phyloP scores from a whole-genome alignment of 1,140 invertebrate genomes.

The Drosophila virilis region DNA sequence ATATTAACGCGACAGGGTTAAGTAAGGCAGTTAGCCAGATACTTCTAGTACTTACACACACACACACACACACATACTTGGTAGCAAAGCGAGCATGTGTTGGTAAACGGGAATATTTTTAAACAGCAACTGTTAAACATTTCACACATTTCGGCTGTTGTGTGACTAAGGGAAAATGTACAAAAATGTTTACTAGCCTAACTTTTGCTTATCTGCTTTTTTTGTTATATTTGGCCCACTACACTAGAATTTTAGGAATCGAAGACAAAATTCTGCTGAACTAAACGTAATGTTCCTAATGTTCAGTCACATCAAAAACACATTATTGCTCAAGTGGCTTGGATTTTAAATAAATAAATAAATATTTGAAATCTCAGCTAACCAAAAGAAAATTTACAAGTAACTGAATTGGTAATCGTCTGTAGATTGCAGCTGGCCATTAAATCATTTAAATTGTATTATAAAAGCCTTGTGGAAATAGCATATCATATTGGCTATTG shows the following conservation, averaged over 20 bases:
- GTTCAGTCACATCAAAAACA: no score
- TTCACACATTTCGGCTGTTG: no score
- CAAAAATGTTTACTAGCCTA: no score
- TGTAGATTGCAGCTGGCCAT: background rate
- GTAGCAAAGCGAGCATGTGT: background rate
- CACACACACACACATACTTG: no score
- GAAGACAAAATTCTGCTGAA: no score
- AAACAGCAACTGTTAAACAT: background rate
- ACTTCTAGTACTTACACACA: background rate
- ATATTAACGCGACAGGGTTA: slow-evolving; percentile 19
- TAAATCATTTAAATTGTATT: slow-evolving; percentile 37
- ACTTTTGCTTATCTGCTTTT: no score
- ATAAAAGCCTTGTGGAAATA: background rate
- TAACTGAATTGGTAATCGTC: background rate
- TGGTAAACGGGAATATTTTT: background rate
- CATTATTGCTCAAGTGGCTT: background rate
- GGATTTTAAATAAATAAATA: background rate
- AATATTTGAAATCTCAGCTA: slow-evolving; percentile 26
- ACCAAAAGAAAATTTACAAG: slow-evolving; percentile 10
- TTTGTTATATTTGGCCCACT: no score
- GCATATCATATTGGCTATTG: background rate
- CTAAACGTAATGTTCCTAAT: no score
- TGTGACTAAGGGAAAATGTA: no score
- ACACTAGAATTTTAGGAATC: no score
- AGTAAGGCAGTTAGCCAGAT: slow-evolving; percentile 2